phyloP scores from a whole-genome alignment of 2,113 vertebrate genomes.

The Menura novaehollandiae region DNA sequence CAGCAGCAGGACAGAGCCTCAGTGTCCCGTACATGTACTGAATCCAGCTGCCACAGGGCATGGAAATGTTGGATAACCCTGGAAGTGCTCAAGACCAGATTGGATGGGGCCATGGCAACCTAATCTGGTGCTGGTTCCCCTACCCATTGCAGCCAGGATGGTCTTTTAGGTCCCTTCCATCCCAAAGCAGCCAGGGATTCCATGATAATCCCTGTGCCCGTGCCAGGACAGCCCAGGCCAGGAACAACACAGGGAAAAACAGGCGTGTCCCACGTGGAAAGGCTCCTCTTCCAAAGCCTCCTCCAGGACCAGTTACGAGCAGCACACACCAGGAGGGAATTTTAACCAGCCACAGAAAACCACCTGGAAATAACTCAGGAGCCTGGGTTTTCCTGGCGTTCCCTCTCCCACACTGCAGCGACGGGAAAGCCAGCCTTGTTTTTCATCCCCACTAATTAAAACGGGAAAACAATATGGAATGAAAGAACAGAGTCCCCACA shows the following conservation, averaged over 20 bases:
- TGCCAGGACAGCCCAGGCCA: neutral
- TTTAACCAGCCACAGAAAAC: neutral
- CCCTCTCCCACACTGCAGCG: fast-evolving
- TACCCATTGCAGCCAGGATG: neutral
- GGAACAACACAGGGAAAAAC: fast-evolving
- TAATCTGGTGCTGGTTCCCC: too few relatives aligned
- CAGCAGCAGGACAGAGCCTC: neutral
- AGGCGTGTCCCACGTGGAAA: fast-evolving
- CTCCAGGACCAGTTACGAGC: fast-evolving
- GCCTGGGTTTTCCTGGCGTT: fast-evolving
- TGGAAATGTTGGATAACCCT: fast-evolving
- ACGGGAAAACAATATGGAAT: neutral
- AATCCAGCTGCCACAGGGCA: neutral
- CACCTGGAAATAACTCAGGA: neutral
- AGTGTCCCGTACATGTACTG: fast-evolving
- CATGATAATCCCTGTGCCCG: neutral
- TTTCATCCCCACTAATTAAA: neutral
- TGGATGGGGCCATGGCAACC: neutral
- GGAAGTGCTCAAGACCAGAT: neutral
- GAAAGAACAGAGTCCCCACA: neutral
- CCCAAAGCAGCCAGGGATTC: too few relatives aligned
- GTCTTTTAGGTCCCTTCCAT: neutral
- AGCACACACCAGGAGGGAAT: neutral
- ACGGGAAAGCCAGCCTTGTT: neutral
- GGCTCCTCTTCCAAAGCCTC: neutral